A percentile compares a stretch with the other conserved stretches of the same genome.
These are phyloP conservation scores for Cheilosia soror DNA, from an alignment of 2,888 invertebrate species.

Conservation along the genomic window DNA sequence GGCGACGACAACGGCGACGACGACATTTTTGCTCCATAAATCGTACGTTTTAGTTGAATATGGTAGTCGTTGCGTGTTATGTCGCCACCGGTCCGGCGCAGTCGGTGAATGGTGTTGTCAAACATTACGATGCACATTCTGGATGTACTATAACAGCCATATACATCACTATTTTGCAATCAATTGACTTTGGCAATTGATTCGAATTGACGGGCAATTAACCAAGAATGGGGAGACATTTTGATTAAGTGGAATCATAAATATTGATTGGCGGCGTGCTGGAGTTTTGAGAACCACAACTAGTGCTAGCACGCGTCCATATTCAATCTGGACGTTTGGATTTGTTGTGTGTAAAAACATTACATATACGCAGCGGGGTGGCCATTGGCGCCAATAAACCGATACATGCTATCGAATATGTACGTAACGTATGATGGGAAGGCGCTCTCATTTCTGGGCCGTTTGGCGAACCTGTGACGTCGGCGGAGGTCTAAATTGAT, in stretches of 20 bases:
- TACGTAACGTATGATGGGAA: neutral
- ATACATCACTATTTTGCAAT: slow-evolving; percentile 57
- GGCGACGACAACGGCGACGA: slow-evolving; percentile 33
- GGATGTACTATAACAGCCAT: slow-evolving; percentile 9
- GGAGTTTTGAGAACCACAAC: slow-evolving; percentile 1
- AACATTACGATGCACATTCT: slow-evolving; percentile 45
- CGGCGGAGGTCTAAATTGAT: slow-evolving; percentile 50
- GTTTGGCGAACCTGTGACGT: slow-evolving; percentile 54
- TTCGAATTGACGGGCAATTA: slow-evolving; percentile 74
- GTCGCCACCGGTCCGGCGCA: neutral
- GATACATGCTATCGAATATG: slow-evolving; percentile 9
- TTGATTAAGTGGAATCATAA: slow-evolving; percentile 73
- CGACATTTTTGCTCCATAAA: slow-evolving; percentile 33
- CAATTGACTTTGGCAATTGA: slow-evolving; percentile 74
- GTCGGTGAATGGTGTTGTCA: slow-evolving; percentile 7
- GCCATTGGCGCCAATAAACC: slow-evolving; percentile 54
- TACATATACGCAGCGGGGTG: slow-evolving; percentile 38
- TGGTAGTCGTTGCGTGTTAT: slow-evolving; percentile 31
- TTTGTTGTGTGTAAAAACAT: slow-evolving; percentile 50
- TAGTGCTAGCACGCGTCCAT: slow-evolving; percentile 24
- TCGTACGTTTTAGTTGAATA: slow-evolving; percentile 34
- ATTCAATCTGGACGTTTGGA: slow-evolving; percentile 60
- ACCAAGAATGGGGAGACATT: slow-evolving; percentile 70
- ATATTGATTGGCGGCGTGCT: slow-evolving; percentile 32
- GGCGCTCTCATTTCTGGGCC: slow-evolving; percentile 15